Base-by-base conservation (phyloP, 2,888 invertebrate species). In the Monopis laevigella region DNA sequence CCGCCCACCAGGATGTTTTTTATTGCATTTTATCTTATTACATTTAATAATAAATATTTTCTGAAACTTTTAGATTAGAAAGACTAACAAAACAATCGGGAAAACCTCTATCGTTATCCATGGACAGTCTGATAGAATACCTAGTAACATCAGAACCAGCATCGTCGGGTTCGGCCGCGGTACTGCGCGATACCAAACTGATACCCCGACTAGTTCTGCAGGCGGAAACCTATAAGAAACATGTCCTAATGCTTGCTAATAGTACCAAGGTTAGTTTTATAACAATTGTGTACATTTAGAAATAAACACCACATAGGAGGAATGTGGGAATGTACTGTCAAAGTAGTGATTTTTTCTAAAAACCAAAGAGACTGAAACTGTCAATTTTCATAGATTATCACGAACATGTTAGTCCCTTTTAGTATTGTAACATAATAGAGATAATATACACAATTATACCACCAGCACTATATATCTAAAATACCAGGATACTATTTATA, bases 171-270 rank as follows among this genome's bases (percentile, higher is more conserved):
- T 10, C 41, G 42, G 71, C 61, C 44, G 82, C 81, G 58, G 82
- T 86, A 36, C 59, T 86, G 30, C 78, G 82, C 21, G 85, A 88
- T 58, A 86, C 86, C 0, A 83, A 83, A 50, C 68, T 82, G 13
- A 86, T 88, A 51, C 89, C 89, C 6, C 82, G 84, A 36, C 81
- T 88, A 0, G 83, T 89, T 40, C 75, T 83, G 34, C 87, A 85
- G 53, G 83, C 86, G 1, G 89, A 89, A 58, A 82, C 82, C 52
- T 88, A 87, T 56, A 77, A 77, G 49, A 85, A 83, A 51, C 73
- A 78, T 40, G 74, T 87, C 26, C 74, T 84, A 45, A 51, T 84
- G 43, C 70, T 88, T n/a, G 78, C 83, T 1, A 83, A 75, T 41
- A 87, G 84, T 51, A 84, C 84, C 1, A 83, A 84, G 60, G 84